A percentile compares a stretch with the other conserved stretches of the same genome.
phyloP scores from a whole-genome alignment of 2,113 vertebrate species.

The Mandrillus leucophaeus region DNA sequence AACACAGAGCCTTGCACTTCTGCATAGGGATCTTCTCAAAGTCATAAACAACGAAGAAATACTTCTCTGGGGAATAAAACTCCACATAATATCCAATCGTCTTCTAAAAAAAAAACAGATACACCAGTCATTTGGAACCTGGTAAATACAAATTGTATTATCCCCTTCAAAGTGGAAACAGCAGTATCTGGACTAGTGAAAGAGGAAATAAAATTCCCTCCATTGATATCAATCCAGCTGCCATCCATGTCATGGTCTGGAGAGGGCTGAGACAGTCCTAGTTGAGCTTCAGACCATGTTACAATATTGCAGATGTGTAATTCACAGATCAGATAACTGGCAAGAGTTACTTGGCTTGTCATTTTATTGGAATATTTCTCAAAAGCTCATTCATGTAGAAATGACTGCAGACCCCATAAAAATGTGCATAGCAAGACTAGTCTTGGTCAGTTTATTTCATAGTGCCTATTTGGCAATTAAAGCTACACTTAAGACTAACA shows the following conservation, averaged over 20 bases:
- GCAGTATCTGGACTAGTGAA: not conserved
- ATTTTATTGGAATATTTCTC: not conserved
- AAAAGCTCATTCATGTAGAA: not conserved
- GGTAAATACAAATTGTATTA: not conserved
- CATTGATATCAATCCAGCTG: not conserved
- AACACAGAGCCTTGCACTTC: fast-evolving
- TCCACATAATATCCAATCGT: not conserved
- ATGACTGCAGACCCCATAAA: not conserved
- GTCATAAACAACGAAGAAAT: not conserved
- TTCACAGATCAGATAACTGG: not conserved
- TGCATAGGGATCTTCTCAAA: not conserved
- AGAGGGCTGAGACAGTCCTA: fast-evolving
- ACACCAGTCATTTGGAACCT: not conserved
- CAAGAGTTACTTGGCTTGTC: not conserved
- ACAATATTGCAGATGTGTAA: not conserved
- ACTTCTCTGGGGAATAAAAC: not conserved
- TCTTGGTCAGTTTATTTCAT: not conserved
- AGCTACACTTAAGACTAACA: not conserved
- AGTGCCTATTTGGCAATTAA: not conserved
- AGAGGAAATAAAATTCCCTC: not conserved
- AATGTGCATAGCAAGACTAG: not conserved
- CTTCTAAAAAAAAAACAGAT: not conserved
- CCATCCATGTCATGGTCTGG: not conserved
- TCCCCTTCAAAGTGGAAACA: not conserved
- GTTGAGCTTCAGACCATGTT: not conserved